phyloP scores from a whole-genome alignment of 2,888 invertebrate genomes.

The Megastigmus dorsalis region DNA sequence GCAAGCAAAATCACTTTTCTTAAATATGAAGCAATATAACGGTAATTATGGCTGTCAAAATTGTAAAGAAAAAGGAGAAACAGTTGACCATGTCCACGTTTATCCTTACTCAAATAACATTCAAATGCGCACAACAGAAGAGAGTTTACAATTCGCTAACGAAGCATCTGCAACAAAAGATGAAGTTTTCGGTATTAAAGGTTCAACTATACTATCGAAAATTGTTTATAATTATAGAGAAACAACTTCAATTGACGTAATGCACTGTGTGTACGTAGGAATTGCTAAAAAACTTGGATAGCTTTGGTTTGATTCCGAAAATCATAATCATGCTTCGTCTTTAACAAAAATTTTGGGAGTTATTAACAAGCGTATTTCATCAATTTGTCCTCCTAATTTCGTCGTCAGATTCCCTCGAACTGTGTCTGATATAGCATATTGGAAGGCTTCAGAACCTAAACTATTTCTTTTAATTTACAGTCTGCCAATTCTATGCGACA shows the following conservation, averaged over 20 bases:
- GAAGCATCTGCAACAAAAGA: not conserved
- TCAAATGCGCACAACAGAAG: not conserved
- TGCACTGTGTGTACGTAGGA: slow-evolving; percentile 55
- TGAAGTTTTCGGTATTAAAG: slow-evolving; percentile 48
- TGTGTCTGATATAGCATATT: slow-evolving; percentile 49
- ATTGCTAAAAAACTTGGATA: slow-evolving; percentile 45
- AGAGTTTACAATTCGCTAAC: not conserved
- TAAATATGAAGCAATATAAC: slow-evolving; percentile 30
- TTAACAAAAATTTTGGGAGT: slow-evolving; percentile 10
- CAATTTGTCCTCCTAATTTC: slow-evolving; percentile 50
- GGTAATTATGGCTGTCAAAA: slow-evolving; percentile 12
- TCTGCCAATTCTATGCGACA: slow-evolving; percentile 51
- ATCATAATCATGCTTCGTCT: not conserved
- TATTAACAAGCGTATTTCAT: slow-evolving; percentile 47
- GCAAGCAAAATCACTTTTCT: not conserved
- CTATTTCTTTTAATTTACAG: slow-evolving; percentile 56
- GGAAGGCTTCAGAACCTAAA: slow-evolving; percentile 58
- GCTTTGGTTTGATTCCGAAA: slow-evolving; percentile 49
- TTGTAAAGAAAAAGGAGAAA: slow-evolving; percentile 9
- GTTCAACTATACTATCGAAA: slow-evolving; percentile 42
- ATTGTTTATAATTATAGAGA: slow-evolving; percentile 49
- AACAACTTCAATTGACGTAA: slow-evolving; percentile 50
- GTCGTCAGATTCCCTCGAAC: slow-evolving; percentile 49
- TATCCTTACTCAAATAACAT: not conserved
- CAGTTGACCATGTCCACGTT: slow-evolving; percentile 19